Percentiles rank a stretch among this genome's conserved stretches.
Evolutionary conservation across 1,140 invertebrate genomes (phyloP).

Genomic region (Euura lappo): DNA sequence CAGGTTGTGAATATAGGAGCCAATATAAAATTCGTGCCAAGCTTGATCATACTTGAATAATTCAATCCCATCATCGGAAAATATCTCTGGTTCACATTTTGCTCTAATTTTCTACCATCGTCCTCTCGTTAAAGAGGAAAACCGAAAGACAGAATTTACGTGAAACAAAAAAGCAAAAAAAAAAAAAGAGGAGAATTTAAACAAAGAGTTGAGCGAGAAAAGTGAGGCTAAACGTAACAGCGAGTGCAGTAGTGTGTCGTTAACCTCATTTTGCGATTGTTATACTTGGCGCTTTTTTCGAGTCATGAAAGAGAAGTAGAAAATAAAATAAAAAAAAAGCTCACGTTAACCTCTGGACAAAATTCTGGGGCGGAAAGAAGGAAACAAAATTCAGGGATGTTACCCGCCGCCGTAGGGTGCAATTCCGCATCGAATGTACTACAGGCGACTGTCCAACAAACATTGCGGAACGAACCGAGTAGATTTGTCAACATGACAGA

Average conservation of each 20-base stretch:
- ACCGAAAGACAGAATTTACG: too few relatives aligned
- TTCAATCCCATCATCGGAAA: too few relatives aligned
- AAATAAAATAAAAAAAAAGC: not conserved
- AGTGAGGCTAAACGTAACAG: not conserved
- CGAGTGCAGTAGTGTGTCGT: not conserved
- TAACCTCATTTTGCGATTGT: conserved; percentile 5
- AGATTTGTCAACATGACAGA: not conserved
- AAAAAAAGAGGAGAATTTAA: not conserved
- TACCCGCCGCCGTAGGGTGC: not conserved
- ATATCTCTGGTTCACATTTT: too few relatives aligned
- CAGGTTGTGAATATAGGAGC: too few relatives aligned
- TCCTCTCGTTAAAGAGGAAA: too few relatives aligned
- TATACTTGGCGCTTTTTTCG: not conserved
- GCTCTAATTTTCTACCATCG: too few relatives aligned
- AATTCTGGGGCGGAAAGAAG: not conserved
- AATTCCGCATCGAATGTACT: not conserved
- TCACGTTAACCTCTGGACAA: not conserved
- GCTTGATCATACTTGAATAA: too few relatives aligned
- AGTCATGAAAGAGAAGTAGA: too few relatives aligned
- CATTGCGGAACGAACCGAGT: not conserved
- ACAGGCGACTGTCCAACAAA: not conserved
- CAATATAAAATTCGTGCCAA: too few relatives aligned
- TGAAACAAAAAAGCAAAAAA: not conserved
- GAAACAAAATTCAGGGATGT: not conserved
- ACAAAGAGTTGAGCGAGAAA: not conserved